A percentile compares a stretch with the other conserved stretches of the same genome.
Evolutionary conservation across 2,113 vertebrate species (phyloP).

Genomic region (Chionodraco myersi): DNA sequence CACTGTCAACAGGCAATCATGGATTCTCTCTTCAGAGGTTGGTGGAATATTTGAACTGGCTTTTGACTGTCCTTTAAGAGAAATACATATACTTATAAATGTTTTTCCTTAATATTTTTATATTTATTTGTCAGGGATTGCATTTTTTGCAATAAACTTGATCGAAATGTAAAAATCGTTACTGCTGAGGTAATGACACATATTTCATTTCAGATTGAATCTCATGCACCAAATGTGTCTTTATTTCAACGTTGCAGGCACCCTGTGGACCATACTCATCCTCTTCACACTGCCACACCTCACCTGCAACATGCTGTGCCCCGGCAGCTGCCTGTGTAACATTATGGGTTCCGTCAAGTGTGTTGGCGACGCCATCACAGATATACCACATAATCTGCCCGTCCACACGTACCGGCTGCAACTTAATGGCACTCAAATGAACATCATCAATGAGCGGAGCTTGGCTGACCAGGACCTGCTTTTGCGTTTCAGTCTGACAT

Average conservation of each 20-base stretch:
- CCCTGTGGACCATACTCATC: slow-evolving; percentile 53
- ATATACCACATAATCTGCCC: slow-evolving; percentile 67
- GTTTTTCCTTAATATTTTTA: not conserved
- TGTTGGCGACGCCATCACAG: slow-evolving; percentile 53
- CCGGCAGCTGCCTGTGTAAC: slow-evolving; percentile 59
- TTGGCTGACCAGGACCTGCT: slow-evolving; percentile 80
- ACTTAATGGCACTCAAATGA: slow-evolving; percentile 69
- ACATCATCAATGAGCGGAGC: slow-evolving; percentile 73
- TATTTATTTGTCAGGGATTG: not conserved
- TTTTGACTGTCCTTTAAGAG: not conserved
- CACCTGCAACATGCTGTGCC: slow-evolving; percentile 52
- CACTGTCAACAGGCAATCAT: slow-evolving; percentile 19
- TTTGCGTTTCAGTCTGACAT: slow-evolving; percentile 81
- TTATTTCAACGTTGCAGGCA: slow-evolving; percentile 43
- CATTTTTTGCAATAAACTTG: not conserved
- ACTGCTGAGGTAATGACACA: no score
- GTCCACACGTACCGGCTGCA: slow-evolving; percentile 52
- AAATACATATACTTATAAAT: not conserved
- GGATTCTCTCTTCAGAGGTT: slow-evolving; percentile 63
- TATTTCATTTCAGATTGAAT: not conserved
- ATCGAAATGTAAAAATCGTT: not conserved
- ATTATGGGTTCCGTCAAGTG: slow-evolving; percentile 42
- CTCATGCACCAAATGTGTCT: not conserved
- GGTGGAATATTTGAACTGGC: slow-evolving; percentile 26
- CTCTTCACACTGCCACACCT: slow-evolving; percentile 44